Percentiles rank a stretch among this genome's conserved stretches.
These are phyloP conservation scores for Limnothrissa miodon DNA, from an alignment of 2,113 vertebrate species.

Conservation along the genomic window DNA sequence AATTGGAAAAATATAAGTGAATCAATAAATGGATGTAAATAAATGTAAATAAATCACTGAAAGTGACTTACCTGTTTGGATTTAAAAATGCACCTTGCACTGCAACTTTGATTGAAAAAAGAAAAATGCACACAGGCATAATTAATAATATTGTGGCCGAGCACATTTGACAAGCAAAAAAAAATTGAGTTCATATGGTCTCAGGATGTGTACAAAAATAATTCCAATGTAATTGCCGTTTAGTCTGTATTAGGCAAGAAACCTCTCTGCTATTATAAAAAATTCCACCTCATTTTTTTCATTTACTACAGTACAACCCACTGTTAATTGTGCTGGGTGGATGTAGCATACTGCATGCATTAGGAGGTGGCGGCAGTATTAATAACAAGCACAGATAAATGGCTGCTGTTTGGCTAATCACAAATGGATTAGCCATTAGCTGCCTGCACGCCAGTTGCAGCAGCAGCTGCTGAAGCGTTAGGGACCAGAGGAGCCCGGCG, in stretches of 20 bases:
- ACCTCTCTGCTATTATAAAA: background rate
- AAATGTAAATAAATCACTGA: background rate
- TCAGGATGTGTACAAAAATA: background rate
- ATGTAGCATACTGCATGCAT: background rate
- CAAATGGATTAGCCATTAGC: conserved; percentile 40
- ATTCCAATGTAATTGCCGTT: background rate
- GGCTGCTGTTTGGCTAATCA: conserved; percentile 37
- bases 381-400: conserved; percentile 29
- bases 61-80: background rate
- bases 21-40: conserved; percentile 1
- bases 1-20: background rate
- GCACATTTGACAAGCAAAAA: background rate
- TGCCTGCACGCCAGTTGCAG: conserved; percentile 18
- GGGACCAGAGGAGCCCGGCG: background rate
- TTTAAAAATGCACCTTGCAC: background rate
- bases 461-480: conserved; percentile 4
- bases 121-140: too few species aligned
- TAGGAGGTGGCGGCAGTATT: background rate
- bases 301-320: background rate
- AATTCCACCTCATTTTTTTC: background rate
- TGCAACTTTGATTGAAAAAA: too few species aligned
- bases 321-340: background rate
- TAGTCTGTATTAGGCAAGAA: background rate
- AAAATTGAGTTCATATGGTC: background rate
- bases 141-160: background rate